Evolutionary conservation across 1,140 invertebrate species (phyloP).

Genomic region (Drosophila micromelanica): DNA sequence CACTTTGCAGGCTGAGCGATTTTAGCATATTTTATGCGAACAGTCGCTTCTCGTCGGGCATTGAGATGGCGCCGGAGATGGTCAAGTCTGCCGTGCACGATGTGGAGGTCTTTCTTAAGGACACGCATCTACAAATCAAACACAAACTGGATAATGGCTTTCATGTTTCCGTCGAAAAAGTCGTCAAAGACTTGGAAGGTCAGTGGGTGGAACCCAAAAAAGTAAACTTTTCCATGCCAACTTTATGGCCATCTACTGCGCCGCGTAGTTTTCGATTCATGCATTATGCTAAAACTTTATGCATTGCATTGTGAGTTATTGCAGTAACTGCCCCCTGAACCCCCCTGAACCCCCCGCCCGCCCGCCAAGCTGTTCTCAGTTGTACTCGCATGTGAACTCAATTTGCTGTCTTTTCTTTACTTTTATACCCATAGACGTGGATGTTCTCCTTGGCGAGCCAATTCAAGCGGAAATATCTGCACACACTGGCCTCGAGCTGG

Average conservation of each 20-base stretch:
- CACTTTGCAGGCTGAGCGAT: constrained; percentile 72
- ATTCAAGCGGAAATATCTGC: constrained; percentile 86
- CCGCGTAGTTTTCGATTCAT: constrained; percentile 53
- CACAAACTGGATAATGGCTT: constrained; percentile 87
- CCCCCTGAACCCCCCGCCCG: background rate
- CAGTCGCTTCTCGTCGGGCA: constrained; percentile 85
- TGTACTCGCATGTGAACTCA: constrained; percentile 11
- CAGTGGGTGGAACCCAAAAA: constrained; percentile 64
- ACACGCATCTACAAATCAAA: constrained; percentile 86
- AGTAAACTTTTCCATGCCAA: constrained; percentile 55
- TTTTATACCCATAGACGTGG: constrained; percentile 85
- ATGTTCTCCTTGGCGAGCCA: constrained; percentile 87
- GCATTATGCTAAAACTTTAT: constrained; percentile 67
- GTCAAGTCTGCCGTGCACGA: constrained; percentile 86
- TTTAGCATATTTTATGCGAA: constrained; percentile 87
- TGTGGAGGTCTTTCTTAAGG: constrained; percentile 86
- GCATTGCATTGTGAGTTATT: constrained; percentile 58
- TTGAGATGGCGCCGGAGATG: constrained; percentile 85
- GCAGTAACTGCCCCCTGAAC: constrained; percentile 13
- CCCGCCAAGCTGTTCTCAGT: background rate
- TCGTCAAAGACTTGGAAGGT: constrained; percentile 88
- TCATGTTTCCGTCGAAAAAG: constrained; percentile 86
- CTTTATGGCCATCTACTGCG: constrained; percentile 49
- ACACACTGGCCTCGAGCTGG: constrained; percentile 87
- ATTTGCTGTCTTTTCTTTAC: constrained; percentile 27